Base-by-base conservation (phyloP, 2,888 invertebrate species). In the Rutpela maculata region DNA sequence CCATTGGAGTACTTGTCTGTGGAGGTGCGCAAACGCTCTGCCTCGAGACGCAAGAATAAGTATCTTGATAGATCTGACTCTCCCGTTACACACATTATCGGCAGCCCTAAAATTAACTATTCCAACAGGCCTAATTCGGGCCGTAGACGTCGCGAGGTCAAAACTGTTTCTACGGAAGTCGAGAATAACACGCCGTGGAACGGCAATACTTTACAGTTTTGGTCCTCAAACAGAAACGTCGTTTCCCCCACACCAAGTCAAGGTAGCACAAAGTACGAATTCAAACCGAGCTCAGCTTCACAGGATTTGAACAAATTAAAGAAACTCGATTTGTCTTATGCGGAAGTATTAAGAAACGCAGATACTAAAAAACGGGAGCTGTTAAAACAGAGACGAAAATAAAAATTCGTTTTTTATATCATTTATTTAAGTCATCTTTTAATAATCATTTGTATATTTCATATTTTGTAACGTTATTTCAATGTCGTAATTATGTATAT, bases 231-330 rank as follows among this genome's bases (percentile, higher is more conserved):
- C 88, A 83, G 85, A 65, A 88, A 87, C 77, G 74, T 88, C 7
- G 91, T 92, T 73, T 92, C 93, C 0, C 93, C 93, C 0, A 92
- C 93, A 0, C 92, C 93, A 1, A 92, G 92, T 85, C 90, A 91
- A 76, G 91, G 91, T 86, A 92, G 88, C 67, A 86, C 86, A n/a
- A 86, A 86, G 57, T 86, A 86, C 74, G 92, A 92, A 78, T 93
- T 92, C 85, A 92, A 92, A 83, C 92, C 93, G 4, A 95, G 95
- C 89, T 92, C 94, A 10, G 96, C 96, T 7, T 95, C 96, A 12
- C 95, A 96, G 86, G 96, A 96, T 85, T 93, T 97, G 82, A 94
- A 96, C 87, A 95, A 95, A 87, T 90, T 97, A 77, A 94, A 95
- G 87, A 93, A 94, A 86, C 91, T 97, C 70, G 96, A 97, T 86